Conservation (phyloP, 2,797 vertebrate genomes). For the Pogoniulus pusillus region DNA sequence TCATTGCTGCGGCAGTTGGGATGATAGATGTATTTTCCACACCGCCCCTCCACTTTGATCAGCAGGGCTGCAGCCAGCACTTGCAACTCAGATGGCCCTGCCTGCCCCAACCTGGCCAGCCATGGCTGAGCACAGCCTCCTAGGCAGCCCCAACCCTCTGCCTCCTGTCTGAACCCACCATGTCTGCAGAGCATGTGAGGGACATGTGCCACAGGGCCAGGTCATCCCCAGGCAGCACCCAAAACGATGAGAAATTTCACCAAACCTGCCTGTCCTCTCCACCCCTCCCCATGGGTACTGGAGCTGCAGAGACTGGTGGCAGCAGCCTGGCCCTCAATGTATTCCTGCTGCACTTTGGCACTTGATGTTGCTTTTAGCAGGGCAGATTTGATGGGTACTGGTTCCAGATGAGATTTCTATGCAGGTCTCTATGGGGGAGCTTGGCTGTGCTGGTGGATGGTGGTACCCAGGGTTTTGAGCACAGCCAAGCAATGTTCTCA, state of each 20-base stretch:
- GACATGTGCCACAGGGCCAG: accelerated
- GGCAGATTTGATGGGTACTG: background rate
- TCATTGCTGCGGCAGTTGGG: background rate
- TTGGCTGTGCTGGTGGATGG: accelerated
- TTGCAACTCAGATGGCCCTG: background rate
- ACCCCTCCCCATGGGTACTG: background rate
- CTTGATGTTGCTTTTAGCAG: background rate
- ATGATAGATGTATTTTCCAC: background rate
- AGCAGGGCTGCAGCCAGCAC: background rate
- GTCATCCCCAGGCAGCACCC: background rate
- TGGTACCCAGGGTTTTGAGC: background rate
- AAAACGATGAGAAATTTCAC: background rate
- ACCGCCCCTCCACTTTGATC: no score
- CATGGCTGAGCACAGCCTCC: background rate
- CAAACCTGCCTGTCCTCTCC: background rate
- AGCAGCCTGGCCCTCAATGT: background rate
- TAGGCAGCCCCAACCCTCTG: background rate
- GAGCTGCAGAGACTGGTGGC: background rate
- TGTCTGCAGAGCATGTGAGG: background rate
- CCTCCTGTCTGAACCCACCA: background rate
- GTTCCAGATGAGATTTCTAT: background rate
- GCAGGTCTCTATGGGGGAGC: background rate
- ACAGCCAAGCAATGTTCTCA: background rate
- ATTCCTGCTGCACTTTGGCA: background rate
- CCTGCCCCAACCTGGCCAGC: background rate